These are phyloP conservation scores for Mimachlamys varia DNA, from an alignment of 2,888 invertebrate genomes.

Conservation along the genomic window DNA sequence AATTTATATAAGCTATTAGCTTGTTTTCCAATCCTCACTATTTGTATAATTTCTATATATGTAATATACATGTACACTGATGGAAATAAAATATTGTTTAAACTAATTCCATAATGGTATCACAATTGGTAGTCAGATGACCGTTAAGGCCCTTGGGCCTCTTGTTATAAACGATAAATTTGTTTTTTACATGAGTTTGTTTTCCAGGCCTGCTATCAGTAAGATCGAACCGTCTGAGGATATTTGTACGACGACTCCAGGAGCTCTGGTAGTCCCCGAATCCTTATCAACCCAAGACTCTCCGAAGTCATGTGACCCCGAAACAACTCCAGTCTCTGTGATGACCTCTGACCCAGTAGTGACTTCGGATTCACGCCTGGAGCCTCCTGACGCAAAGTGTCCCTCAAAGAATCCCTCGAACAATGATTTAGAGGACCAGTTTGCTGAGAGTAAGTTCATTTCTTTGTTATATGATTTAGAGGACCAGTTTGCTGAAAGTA, in stretches of 20 bases:
- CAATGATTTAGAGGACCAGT: constrained; percentile 68
- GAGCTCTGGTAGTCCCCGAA: not conserved
- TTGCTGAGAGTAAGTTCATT: constrained; percentile 68
- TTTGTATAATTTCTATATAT: no score
- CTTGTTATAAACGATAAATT: no score
- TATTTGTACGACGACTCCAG: not conserved
- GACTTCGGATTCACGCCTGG: not conserved
- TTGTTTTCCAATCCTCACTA: no score
- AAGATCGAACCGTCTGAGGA: not conserved
- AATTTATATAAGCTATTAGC: no score
- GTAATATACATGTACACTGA: no score
- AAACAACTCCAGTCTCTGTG: not conserved
- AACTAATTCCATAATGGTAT: no score
- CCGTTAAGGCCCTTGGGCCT: no score
- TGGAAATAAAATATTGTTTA: no score
- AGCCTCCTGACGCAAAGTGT: not conserved
- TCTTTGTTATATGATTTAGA: constrained; percentile 58
- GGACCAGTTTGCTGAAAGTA: constrained; percentile 73
- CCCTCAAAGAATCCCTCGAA: constrained; percentile 50
- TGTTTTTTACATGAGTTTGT: no score
- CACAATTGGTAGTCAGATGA: no score
- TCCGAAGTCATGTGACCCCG: not conserved
- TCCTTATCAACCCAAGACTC: not conserved
- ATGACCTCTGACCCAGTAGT: not conserved
- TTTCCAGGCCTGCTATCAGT: not conserved